Conservation (phyloP, 2,797 vertebrate species). For the Masticophis lateralis region DNA sequence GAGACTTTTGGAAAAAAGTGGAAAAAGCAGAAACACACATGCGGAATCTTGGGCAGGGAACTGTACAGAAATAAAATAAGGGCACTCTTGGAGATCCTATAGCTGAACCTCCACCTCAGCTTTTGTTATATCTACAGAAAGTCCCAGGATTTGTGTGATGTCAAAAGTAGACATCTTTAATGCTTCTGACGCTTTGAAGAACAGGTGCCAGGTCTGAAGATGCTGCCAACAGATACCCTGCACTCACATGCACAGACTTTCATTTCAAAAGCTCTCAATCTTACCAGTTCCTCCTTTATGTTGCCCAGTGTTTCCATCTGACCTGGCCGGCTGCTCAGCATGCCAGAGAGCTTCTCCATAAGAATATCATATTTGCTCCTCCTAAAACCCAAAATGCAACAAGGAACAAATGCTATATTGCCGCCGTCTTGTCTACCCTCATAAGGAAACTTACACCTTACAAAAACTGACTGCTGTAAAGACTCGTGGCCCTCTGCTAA, state of each 20-base stretch:
- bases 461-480: neutral
- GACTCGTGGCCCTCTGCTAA: neutral
- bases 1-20: neutral
- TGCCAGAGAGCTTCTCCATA: constrained; percentile 84
- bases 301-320: constrained; percentile 75
- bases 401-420: too few relatives aligned
- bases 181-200: neutral
- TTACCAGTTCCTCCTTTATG: constrained; percentile 84
- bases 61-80: neutral
- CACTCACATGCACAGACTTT: neutral
- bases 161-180: neutral
- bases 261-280: constrained; percentile 32
- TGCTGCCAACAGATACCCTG: neutral
- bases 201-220: neutral
- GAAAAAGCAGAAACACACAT: neutral
- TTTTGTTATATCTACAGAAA: neutral
- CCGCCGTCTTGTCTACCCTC: neutral
- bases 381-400: constrained; percentile 69
- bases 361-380: constrained; percentile 90
- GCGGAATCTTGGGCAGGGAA: neutral
- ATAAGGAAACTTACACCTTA: neutral
- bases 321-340: constrained; percentile 75
- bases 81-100: neutral
- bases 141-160: too few relatives aligned
- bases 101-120: too few relatives aligned